Conservation (phyloP, 2,113 vertebrate genomes). For the Bostrychus sinensis region DNA sequence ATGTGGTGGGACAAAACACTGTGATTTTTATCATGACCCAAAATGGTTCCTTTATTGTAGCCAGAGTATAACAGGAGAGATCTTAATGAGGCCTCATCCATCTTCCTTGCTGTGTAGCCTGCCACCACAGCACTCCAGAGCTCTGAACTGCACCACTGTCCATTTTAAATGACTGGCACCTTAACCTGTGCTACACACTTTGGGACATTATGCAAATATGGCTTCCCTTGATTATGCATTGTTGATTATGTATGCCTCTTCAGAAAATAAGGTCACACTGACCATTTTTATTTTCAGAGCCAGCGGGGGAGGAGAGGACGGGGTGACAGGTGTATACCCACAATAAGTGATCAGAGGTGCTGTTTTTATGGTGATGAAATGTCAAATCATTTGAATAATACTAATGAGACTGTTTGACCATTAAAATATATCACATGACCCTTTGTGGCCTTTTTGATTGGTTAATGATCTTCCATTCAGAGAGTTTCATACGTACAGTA, state of each 20-base stretch:
- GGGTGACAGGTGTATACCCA: constrained; percentile 28
- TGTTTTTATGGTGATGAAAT: constrained; percentile 5
- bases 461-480: not conserved
- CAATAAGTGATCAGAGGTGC: constrained; percentile 6
- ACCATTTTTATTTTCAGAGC: constrained; percentile 51
- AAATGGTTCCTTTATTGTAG: constrained; percentile 53
- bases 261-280: constrained; percentile 62
- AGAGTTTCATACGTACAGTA: not conserved
- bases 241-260: constrained; percentile 51
- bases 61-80: constrained; percentile 26
- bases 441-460: not conserved
- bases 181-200: constrained; percentile 59
- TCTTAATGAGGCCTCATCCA: constrained; percentile 58
- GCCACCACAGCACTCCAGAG: constrained; percentile 43
- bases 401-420: not conserved
- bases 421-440: not conserved
- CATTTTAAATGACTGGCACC: constrained; percentile 65
- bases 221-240: constrained; percentile 61
- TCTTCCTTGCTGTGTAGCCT: constrained; percentile 44
- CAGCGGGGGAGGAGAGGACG: constrained; percentile 27
- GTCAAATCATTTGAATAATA: constrained; percentile 3
- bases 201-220: constrained; percentile 76
- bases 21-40: constrained; percentile 57
- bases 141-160: constrained; percentile 48
- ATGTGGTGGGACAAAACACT: constrained; percentile 40